Base-by-base conservation (phyloP, 2,888 invertebrate species). In the Mythimna vitellina region DNA sequence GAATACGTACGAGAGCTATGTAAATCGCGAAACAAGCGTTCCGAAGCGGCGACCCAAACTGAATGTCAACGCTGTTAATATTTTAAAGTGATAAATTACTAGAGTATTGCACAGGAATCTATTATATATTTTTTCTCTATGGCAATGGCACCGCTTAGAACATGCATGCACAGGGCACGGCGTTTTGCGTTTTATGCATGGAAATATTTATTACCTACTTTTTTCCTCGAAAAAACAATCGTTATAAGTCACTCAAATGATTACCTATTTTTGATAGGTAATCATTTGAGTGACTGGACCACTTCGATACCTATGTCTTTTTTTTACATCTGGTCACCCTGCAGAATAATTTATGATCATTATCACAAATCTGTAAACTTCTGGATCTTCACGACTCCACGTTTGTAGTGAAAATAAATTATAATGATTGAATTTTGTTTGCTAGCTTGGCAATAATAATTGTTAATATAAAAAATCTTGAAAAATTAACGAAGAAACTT, bases 11-110 rank as follows among this genome's bases (percentile, higher is more conserved):
- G 17, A 22, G n/a, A 14, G 14, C 8, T 61, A 22, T 25, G 38
- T 7, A 25, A 35, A 14, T 14, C 20, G 14, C 51, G 29, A 22
- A 4, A 66, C 66, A 7, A 63, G 7, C 8, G 22, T 25, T 29
- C 51, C 3, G 17, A 8, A 20, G 20, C 9, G n/a, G 20, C 51
- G 5, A n/a, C 4, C 17, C 17, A 1, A 29, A 77, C 35, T 65
- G 67, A 60, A 38, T 60, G 12, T 14, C 46, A 25, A 25, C 38
- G 10, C 17, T 22, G 17, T 20, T 62, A 7, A 64, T 65, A 22
- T 56, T 49, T 17, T 64, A 25, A 64, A 76, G 71, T 78, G 64
- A 46, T 68, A 80, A 65, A 67, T 80, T 67, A 51, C 56, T 29
- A 10, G 20, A 32, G 49, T 35, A 51, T 66, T 73, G 67, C 60